Conservation (phyloP, 2,888 invertebrate species). For the Dexiosoma caninum region DNA sequence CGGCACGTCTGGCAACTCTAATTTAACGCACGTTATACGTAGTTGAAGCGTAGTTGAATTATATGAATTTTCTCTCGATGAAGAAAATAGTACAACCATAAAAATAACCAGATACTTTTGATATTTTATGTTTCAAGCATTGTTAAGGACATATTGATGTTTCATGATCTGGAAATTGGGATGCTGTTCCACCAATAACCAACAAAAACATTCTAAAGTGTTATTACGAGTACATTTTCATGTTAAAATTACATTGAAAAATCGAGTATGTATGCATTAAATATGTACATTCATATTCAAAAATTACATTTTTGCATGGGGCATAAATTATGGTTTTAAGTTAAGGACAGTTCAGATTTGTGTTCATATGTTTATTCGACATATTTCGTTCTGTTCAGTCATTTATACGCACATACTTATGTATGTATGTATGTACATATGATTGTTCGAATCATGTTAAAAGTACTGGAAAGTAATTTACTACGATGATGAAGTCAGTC, state of each 20-base stretch:
- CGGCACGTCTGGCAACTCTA: too few relatives aligned
- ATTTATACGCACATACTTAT: too few relatives aligned
- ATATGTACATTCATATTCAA: background rate
- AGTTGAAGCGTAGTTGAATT: too few relatives aligned
- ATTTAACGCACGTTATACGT: too few relatives aligned
- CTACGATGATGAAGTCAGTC: too few relatives aligned
- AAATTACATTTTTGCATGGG: background rate
- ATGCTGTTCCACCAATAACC: slow-evolving; percentile 39
- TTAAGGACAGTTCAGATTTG: slow-evolving; percentile 1
- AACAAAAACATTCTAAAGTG: slow-evolving; percentile 29
- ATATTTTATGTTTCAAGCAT: slow-evolving; percentile 55
- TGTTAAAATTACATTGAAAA: background rate
- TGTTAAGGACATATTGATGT: slow-evolving; percentile 62
- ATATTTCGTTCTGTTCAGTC: too few relatives aligned
- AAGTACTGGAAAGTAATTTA: too few relatives aligned
- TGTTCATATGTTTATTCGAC: too few relatives aligned
- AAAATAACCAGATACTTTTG: slow-evolving; percentile 38
- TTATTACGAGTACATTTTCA: too few relatives aligned
- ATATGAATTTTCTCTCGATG: too few relatives aligned
- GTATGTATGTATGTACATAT: too few relatives aligned
- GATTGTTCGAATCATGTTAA: too few relatives aligned
- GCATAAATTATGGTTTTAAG: slow-evolving; percentile 1
- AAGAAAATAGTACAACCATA: background rate
- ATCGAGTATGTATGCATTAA: background rate
- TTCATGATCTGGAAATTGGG: slow-evolving; percentile 58